Percentiles rank a stretch among this genome's conserved stretches.
Evolutionary conservation across 2,113 vertebrate species (phyloP).

Genomic region (Diphyllodes magnificus): DNA sequence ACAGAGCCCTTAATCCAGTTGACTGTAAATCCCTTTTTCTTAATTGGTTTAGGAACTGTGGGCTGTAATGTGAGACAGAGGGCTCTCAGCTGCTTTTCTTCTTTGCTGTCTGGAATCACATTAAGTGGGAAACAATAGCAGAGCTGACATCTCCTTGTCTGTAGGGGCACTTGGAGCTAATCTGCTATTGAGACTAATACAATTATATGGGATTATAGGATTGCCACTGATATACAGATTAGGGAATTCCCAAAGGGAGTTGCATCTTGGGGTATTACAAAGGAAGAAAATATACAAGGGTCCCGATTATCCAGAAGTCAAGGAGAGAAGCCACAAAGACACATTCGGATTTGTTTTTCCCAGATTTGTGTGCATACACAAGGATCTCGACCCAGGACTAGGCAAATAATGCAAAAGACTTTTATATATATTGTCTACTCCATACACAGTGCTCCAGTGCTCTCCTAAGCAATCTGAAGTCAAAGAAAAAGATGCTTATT

Average conservation of each 20-base stretch:
- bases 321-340: background rate
- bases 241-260: slow-evolving; percentile 28
- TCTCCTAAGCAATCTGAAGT: background rate
- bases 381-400: background rate
- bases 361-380: background rate
- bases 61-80: slow-evolving; percentile 73
- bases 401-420: background rate
- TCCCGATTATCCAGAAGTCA: slow-evolving; percentile 5
- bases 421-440: background rate
- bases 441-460: background rate
- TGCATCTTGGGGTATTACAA: slow-evolving; percentile 8
- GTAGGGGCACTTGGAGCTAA: slow-evolving; percentile 74
- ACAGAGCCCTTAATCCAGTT: slow-evolving; percentile 75
- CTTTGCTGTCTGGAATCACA: slow-evolving; percentile 71
- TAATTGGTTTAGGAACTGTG: slow-evolving; percentile 82
- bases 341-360: background rate
- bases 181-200: slow-evolving; percentile 79
- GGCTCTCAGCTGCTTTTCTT: slow-evolving; percentile 71
- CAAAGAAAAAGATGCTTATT: background rate
- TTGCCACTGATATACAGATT: slow-evolving; percentile 70
- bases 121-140: slow-evolving; percentile 78
- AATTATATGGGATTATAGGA: slow-evolving; percentile 76
- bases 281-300: background rate
- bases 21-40: slow-evolving; percentile 78
- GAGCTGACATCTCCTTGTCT: slow-evolving; percentile 75